Conservation (phyloP, 2,888 invertebrate genomes). For the Ptychoptera albimana region DNA sequence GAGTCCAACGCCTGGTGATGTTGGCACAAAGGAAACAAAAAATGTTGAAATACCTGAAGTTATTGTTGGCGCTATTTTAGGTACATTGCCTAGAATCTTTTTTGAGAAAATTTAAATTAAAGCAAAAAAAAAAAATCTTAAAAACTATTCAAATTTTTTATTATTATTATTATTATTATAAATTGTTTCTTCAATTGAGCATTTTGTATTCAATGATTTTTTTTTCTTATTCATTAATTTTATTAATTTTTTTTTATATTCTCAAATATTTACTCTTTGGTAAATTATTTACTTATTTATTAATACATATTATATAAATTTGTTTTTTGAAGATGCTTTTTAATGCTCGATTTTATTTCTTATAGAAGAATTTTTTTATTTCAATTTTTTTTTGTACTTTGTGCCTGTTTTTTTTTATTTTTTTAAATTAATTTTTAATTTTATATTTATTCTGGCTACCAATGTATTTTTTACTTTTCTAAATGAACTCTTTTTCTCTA, state of each 20-base stretch:
- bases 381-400: slow-evolving; percentile 1
- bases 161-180: no score
- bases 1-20: slow-evolving; percentile 67
- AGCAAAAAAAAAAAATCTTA: no score
- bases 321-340: no score
- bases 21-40: slow-evolving; percentile 64
- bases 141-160: no score
- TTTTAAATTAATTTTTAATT: slow-evolving; percentile 1
- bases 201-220: no score
- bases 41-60: slow-evolving; percentile 91
- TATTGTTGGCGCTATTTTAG: slow-evolving; percentile 94
- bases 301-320: no score
- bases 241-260: no score
- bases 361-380: background rate
- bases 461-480: slow-evolving; percentile 1
- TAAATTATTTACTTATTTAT: no score
- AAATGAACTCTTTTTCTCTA: background rate
- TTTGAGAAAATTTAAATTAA: no score
- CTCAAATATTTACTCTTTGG: no score
- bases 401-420: slow-evolving; percentile 2
- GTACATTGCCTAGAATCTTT: slow-evolving; percentile 25
- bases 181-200: no score
- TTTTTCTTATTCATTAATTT: no score
- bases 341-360: background rate
- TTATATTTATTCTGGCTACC: background rate